These are phyloP conservation scores for Caenorhabditis becei DNA, from an alignment of 2,888 invertebrate species.

Conservation along the genomic window DNA sequence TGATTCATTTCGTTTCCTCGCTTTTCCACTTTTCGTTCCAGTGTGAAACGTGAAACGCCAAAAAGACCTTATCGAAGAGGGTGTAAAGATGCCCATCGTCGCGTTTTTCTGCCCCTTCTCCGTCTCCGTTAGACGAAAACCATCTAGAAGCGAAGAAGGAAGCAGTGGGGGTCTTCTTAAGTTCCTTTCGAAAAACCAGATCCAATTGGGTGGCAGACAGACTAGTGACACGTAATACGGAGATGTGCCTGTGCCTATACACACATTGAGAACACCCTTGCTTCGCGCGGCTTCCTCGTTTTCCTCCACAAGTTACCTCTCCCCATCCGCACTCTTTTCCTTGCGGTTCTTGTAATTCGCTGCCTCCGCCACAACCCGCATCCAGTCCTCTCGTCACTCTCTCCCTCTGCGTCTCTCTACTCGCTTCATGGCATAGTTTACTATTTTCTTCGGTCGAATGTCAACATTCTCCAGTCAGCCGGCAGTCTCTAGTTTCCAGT, in stretches of 20 bases:
- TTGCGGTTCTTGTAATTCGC: conserved; percentile 33
- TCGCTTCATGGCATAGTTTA: conserved; percentile 25
- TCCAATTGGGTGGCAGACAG: conserved; percentile 41
- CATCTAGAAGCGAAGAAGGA: conserved; percentile 10
- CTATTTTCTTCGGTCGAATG: conserved; percentile 59
- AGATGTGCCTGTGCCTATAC: conserved; percentile 36
- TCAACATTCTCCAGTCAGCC: conserved; percentile 56
- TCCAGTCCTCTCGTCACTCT: conserved; percentile 31
- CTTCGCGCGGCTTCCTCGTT: conserved; percentile 14
- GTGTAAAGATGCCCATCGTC: conserved; percentile 6
- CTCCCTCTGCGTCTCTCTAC: conserved; percentile 22
- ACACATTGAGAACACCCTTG: conserved; percentile 50
- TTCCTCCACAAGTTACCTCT: conserved; percentile 19
- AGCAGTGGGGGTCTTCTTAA: conserved; percentile 21
- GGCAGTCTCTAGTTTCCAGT: conserved; percentile 50
- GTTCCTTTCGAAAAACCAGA: conserved; percentile 52
- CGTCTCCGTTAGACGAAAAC: conserved; percentile 22
- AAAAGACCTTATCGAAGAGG: background rate
- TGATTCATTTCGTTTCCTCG: conserved; percentile 30
- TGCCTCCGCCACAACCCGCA: conserved; percentile 9
- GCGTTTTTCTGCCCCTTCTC: conserved; percentile 7
- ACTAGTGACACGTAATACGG: conserved; percentile 39
- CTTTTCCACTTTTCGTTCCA: conserved; percentile 14
- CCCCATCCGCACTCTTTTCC: conserved; percentile 10
- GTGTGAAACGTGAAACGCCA: background rate